Evolutionary conservation across 2,888 invertebrate genomes (phyloP).

Genomic region (Ceriagrion tenellum): DNA sequence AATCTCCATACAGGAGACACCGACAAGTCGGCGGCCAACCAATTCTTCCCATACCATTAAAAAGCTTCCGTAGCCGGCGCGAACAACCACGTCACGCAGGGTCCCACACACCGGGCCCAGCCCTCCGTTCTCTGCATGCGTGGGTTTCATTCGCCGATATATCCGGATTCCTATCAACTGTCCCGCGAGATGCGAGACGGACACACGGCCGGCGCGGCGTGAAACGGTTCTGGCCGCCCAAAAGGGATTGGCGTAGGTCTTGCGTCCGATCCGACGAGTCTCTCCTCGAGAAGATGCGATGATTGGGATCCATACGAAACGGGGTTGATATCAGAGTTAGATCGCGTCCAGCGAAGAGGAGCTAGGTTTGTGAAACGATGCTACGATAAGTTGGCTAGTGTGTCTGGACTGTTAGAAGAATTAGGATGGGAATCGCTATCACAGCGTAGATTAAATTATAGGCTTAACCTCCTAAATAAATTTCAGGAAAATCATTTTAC

Average conservation of each 20-base stretch:
- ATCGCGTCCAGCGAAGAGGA: no score
- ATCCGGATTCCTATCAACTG: slow-evolving; percentile 32
- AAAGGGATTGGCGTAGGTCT: slow-evolving; percentile 36
- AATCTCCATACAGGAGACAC: background rate
- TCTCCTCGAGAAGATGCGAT: background rate
- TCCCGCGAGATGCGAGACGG: background rate
- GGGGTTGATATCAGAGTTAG: no score
- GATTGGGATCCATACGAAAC: no score
- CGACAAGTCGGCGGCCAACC: background rate
- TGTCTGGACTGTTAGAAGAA: no score
- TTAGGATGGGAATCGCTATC: no score
- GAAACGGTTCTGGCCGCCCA: slow-evolving; percentile 5
- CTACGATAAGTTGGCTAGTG: no score
- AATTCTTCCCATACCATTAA: background rate
- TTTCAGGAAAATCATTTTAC: no score
- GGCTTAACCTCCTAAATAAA: no score
- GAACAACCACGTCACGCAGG: background rate
- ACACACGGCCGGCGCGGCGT: background rate
- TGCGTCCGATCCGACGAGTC: background rate
- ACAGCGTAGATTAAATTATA: no score
- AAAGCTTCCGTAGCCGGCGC: background rate
- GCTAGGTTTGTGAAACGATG: no score
- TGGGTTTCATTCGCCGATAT: slow-evolving; percentile 6
- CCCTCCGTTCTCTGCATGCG: background rate
- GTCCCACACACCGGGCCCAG: background rate